Conservation (phyloP, 2,797 vertebrate species). For the Macropus fuliginosus region DNA sequence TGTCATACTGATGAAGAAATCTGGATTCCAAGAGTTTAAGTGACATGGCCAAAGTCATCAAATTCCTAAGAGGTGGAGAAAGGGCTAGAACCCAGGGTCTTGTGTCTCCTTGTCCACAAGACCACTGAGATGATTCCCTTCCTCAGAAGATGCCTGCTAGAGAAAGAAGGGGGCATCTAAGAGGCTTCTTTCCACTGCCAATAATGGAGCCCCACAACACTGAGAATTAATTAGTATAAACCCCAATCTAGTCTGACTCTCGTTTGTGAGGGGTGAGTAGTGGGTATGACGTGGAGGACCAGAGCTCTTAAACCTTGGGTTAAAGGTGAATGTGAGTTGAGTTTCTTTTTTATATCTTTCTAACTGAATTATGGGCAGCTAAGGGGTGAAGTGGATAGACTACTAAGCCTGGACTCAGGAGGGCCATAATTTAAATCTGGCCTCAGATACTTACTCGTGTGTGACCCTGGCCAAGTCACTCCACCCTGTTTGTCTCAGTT, state of each 20-base stretch:
- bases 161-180: slow-evolving; percentile 23
- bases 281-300: no score
- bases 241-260: background rate
- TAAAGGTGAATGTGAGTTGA: background rate
- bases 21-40: background rate
- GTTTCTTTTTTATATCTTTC: background rate
- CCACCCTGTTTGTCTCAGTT: background rate
- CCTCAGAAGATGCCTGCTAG: background rate
- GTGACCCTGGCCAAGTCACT: background rate
- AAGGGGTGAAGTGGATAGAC: background rate
- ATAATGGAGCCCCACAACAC: background rate
- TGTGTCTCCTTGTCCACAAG: background rate
- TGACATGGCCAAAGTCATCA: background rate
- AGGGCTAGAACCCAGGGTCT: background rate
- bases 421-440: background rate
- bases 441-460: background rate
- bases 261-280: background rate
- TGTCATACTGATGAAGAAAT: background rate
- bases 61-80: background rate
- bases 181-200: slow-evolving; percentile 6
- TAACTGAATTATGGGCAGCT: background rate
- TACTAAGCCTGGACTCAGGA: background rate
- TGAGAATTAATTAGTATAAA: background rate
- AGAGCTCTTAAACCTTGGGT: background rate
- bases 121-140: background rate